Conservation (phyloP, 2,888 invertebrate species). For the Mesoligia furuncula region DNA sequence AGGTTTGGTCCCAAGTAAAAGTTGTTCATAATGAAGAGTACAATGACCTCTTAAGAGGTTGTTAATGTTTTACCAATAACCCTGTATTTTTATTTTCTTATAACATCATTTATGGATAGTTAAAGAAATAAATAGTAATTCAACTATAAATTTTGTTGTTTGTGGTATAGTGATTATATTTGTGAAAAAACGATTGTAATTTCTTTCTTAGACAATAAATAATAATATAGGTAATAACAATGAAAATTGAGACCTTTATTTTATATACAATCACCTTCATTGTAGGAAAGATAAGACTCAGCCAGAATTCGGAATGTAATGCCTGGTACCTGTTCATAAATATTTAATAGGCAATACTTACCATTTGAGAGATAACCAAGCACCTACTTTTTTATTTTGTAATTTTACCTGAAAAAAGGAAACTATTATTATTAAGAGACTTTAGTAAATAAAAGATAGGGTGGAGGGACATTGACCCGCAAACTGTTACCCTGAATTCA, state of each 20-base stretch:
- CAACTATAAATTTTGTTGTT: not conserved
- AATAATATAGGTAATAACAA: not conserved
- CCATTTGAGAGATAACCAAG: conserved; percentile 23
- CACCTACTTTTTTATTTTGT: conserved; percentile 13
- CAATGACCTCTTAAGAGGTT: too few relatives aligned
- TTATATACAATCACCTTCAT: conserved; percentile 1
- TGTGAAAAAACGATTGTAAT: not conserved
- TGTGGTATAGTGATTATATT: not conserved
- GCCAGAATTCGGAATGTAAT: conserved; percentile 8
- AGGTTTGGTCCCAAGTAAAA: too few relatives aligned
- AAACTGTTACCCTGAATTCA: too few relatives aligned
- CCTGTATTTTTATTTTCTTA: not conserved
- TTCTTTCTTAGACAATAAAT: not conserved
- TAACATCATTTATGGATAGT: not conserved
- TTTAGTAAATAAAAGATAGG: not conserved
- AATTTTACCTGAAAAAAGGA: conserved; percentile 54
- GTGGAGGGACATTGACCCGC: too few relatives aligned
- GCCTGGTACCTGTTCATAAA: conserved; percentile 16
- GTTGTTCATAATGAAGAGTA: too few relatives aligned
- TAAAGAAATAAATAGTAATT: not conserved
- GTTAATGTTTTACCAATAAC: too few relatives aligned
- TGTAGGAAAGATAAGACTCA: not conserved
- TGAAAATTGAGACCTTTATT: not conserved
- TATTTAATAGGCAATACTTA: conserved; percentile 43
- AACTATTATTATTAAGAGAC: conserved; percentile 8